These are phyloP conservation scores for Cerastoderma edule DNA, from an alignment of 2,888 invertebrate species.

Conservation along the genomic window DNA sequence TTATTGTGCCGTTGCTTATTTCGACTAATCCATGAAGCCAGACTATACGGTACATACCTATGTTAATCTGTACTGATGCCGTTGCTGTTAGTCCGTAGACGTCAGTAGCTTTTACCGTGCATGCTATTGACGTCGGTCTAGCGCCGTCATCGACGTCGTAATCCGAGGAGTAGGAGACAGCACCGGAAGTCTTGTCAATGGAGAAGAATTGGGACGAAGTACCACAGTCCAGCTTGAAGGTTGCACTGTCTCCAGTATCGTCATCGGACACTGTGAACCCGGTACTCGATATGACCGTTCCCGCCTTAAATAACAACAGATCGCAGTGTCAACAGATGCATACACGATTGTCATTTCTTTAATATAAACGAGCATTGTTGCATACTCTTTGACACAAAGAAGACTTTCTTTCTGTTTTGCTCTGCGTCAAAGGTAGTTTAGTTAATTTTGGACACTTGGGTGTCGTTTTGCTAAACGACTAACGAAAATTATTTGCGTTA, in stretches of 20 bases:
- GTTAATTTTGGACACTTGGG: too few relatives aligned
- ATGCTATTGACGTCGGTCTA: neutral
- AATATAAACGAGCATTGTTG: neutral
- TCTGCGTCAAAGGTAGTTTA: neutral
- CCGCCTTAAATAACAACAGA: neutral
- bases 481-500: too few relatives aligned
- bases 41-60: too few relatives aligned
- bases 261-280: neutral
- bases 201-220: neutral
- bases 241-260: neutral
- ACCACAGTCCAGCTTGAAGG: neutral
- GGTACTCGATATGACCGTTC: too few relatives aligned
- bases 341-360: neutral
- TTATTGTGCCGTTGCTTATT: too few relatives aligned
- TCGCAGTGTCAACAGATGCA: neutral
- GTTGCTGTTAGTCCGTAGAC: too few relatives aligned
- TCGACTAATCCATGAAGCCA: too few relatives aligned
- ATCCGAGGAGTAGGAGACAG: neutral
- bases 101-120: neutral
- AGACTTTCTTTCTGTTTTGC: neutral
- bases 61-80: too few relatives aligned
- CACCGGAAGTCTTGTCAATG: neutral
- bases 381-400: neutral
- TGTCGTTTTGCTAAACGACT: too few relatives aligned
- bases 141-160: neutral